Evolutionary conservation across 2,888 invertebrate genomes (phyloP), one percentile per base, ranked within the genome.

Genomic region (Atethmia centrago): DNA sequence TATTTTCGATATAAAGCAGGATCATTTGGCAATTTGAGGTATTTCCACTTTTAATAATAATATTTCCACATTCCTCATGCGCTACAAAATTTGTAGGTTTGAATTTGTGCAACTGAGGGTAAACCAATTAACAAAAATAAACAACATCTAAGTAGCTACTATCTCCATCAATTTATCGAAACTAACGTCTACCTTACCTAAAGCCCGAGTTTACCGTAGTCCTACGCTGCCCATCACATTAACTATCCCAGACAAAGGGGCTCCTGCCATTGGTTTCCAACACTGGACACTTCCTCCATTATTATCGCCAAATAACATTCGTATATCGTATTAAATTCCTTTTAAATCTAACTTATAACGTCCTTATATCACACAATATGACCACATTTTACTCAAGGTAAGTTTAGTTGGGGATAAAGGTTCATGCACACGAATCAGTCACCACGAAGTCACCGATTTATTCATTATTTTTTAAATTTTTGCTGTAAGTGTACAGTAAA

Each of bases 301-400:
- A 82, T 71, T 70, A 53, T 63, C 42, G 56, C 77, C 69, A 71
- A 77, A 80, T 77, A 77, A 64, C 63, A 77, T 73, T 59, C 31
- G 47, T 51, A 64, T 47, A 64, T 53, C 25, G 25, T 51, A 80
- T 73, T 77, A 16, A 73, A 59, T 64, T 80, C 77, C 77, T 80
- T 77, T 77, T 77, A 73, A 73, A 79, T 64, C 31, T 64, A 73
- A 73, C 51, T 64, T 77, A 77, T 77, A 72, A 79, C 77, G 56
- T 64, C 74, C 58, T 77, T 80, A 63, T 4, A 47, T 72, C 49
- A 55, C 40, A 76, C 61, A 79, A 76, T 71, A 71, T 71, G 76
- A 36, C 8, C 55, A 71, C 49, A 76, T 71, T 71, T 76, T 25
- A 76, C 25, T 79, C 72, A 71, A 56, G 25, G 4, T 12, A 3